phyloP scores from a whole-genome alignment of 2,113 vertebrate species.

The Felis catus region F.catus_Fca126_mat1.0 CM031416.1:98244501-98245000 shows the following conservation, averaged over 20 bases:
- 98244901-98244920: too few relatives aligned
- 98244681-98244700: too few relatives aligned
- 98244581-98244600: not conserved
- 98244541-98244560: not conserved
- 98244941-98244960: too few relatives aligned
- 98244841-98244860: not conserved
- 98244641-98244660: not conserved
- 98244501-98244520: not conserved
- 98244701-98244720: not conserved
- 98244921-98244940: too few relatives aligned
- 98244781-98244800: not conserved
- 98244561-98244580: not conserved
- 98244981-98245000: too few relatives aligned
- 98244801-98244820: not conserved
- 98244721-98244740: not conserved
- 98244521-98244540: not conserved
- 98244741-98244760: not conserved
- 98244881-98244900: too few relatives aligned
- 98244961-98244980: too few relatives aligned
- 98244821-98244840: not conserved
- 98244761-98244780: not conserved
- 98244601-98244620: not conserved
- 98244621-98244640: not conserved
- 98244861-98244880: not conserved
- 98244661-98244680: not conserved